phyloP scores from a whole-genome alignment of 2,113 vertebrate genomes.

The Hippocampus abdominalis region DNA sequence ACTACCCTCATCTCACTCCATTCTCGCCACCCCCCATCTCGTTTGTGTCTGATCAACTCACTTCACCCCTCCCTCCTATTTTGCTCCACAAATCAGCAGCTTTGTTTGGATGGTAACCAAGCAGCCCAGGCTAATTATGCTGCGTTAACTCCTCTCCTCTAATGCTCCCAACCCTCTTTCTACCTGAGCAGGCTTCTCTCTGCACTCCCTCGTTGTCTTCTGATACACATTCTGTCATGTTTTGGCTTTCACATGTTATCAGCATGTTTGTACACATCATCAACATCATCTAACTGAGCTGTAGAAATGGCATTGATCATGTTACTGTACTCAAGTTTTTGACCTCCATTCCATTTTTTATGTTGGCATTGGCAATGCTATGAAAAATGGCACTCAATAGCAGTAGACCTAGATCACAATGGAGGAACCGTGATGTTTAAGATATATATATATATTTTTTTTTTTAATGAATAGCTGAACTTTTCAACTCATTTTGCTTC shows the following conservation, averaged over 20 bases:
- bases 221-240: slow-evolving; percentile 19
- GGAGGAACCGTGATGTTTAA: neutral
- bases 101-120: slow-evolving; percentile 81
- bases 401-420: neutral
- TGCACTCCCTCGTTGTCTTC: slow-evolving; percentile 17
- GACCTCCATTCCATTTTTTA: neutral
- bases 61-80: slow-evolving; percentile 62
- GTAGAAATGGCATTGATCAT: neutral
- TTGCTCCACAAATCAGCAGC: slow-evolving; percentile 71
- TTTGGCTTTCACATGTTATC: slow-evolving; percentile 2
- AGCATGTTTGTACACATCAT: neutral
- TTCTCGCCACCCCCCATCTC: slow-evolving; percentile 43
- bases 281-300: slow-evolving; percentile 30
- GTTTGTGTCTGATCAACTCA: slow-evolving; percentile 44
- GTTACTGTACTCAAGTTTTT: too few relatives aligned
- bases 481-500: too few relatives aligned
- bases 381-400: neutral
- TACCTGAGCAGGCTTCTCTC: slow-evolving; percentile 50
- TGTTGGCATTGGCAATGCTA: neutral
- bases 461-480: too few relatives aligned
- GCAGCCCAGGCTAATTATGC: slow-evolving; percentile 74
- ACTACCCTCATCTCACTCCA: slow-evolving; percentile 61
- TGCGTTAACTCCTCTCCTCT: slow-evolving; percentile 56
- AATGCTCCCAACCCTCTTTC: slow-evolving; percentile 24
- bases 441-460: too few relatives aligned